Base-by-base conservation (phyloP, 1,140 invertebrate genomes). In the Lordiphosa stackelbergi region DNA sequence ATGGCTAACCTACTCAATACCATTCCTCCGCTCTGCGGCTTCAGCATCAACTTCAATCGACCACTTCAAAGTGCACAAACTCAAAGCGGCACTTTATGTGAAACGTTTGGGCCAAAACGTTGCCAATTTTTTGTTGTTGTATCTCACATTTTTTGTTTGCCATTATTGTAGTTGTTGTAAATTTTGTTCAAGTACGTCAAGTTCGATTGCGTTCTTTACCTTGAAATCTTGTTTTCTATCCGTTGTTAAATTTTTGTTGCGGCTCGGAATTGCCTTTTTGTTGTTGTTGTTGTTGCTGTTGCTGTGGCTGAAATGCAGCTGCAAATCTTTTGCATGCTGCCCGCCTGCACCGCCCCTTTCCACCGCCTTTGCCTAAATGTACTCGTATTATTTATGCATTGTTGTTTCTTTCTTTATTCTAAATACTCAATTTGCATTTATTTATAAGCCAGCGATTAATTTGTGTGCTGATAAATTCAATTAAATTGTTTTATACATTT, bases 151-250 rank as follows among this genome's bases (percentile, higher is more conserved):
- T 70, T 56, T 47, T 61, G 55, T 36, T 13, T 53, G 51, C 64
- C 60, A 53, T 45, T 53, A 53, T 53, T 73, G 69, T 58, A 72
- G 61, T 54, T 68, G 54, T 61, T 75, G 73, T 75, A 51, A 81
- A 77, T 83, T 81, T 77, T 83, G 68, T 83, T 83, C 77, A 83
- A 83, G 77, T 83, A 83, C 77, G 65, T 83, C 77, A 83, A 83
- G 77, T 83, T 83, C 77, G 72, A 83, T 83, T 83, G 77, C 77
- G 77, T 83, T 83, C 77, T 73, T 79, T 83, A 83, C 77, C 77
- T 83, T 83, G 77, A 83, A 83, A 83, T 83, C 77, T 83, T 63
- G 77, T 83, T 83, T 83, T 83, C 77, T 83, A 83, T 83, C 77
- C 77, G 77, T 77, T 83, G 77, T 73, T 63, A 66, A 83, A 60